Conservation (phyloP, 2,797 vertebrate species). For the Alosa sapidissima region DNA sequence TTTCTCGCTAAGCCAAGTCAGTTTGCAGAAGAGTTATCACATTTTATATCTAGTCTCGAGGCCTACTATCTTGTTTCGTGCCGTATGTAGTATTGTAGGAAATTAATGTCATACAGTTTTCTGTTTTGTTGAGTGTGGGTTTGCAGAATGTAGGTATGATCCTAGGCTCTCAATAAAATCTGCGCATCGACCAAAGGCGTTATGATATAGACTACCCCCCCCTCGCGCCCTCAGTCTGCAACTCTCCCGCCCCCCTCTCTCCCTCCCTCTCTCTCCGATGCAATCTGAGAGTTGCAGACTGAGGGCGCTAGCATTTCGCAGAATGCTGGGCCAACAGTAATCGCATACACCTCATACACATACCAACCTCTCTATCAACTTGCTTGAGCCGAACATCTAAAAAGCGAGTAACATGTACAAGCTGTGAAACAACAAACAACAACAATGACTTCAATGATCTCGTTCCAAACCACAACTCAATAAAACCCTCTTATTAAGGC, state of each 20-base stretch:
- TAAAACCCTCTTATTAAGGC: constrained; percentile 3
- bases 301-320: constrained; percentile 64
- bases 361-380: constrained; percentile 39
- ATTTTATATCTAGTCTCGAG: not conserved
- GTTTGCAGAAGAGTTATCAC: not conserved
- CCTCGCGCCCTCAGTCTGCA: not conserved
- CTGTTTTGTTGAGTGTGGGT: not conserved
- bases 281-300: constrained; percentile 55
- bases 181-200: not conserved
- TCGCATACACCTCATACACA: constrained; percentile 47
- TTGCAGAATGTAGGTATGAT: not conserved
- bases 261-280: constrained; percentile 36
- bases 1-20: not conserved
- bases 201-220: not conserved
- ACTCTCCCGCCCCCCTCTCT: not conserved
- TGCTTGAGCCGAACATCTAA: constrained; percentile 39
- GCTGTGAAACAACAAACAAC: constrained; percentile 30
- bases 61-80: not conserved
- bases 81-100: not conserved
- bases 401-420: constrained; percentile 47
- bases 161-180: not conserved
- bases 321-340: constrained; percentile 31
- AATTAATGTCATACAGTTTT: not conserved
- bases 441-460: not conserved
- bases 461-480: constrained; percentile 6